phyloP scores from a whole-genome alignment of 2,888 invertebrate genomes.

The Troides oblongomaculatus region DNA sequence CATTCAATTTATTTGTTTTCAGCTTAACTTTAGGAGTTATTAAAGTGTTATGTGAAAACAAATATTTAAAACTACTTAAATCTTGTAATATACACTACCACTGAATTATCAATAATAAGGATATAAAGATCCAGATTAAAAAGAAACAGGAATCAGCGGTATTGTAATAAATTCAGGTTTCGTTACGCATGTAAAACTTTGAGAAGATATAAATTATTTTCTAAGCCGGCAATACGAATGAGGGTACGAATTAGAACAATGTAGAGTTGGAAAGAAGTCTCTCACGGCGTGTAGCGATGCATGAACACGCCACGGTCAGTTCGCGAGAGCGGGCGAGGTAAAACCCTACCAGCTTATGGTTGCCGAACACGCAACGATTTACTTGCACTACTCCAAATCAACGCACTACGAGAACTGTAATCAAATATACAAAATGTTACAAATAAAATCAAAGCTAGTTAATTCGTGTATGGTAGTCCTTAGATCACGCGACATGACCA shows the following conservation, averaged over 20 bases:
- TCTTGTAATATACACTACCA: too few species aligned
- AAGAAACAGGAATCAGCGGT: conserved; percentile 3
- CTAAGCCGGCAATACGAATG: conserved; percentile 51
- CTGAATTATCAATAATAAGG: too few species aligned
- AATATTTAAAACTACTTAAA: too few species aligned
- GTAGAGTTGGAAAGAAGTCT: conserved; percentile 60
- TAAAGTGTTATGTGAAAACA: too few species aligned
- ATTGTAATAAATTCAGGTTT: conserved; percentile 27
- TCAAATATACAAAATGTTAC: neutral
- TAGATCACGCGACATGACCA: conserved; percentile 52
- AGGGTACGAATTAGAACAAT: conserved; percentile 65
- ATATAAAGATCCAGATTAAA: conserved; percentile 13
- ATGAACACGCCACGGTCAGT: conserved; percentile 69
- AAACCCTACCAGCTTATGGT: conserved; percentile 12
- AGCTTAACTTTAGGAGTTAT: too few species aligned
- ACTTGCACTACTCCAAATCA: conserved; percentile 25
- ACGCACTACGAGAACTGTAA: neutral
- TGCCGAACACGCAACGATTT: conserved; percentile 32
- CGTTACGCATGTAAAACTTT: conserved; percentile 6
- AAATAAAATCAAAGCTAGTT: neutral
- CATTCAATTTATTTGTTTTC: neutral
- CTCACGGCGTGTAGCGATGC: conserved; percentile 71
- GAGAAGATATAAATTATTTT: conserved; percentile 30
- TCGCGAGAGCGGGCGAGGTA: conserved; percentile 47
- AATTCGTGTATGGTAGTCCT: conserved; percentile 40